Percentiles rank a stretch among this genome's conserved stretches.
These are phyloP conservation scores for Apantesis nais DNA, from an alignment of 2,888 invertebrate species.

Conservation along the genomic window DNA sequence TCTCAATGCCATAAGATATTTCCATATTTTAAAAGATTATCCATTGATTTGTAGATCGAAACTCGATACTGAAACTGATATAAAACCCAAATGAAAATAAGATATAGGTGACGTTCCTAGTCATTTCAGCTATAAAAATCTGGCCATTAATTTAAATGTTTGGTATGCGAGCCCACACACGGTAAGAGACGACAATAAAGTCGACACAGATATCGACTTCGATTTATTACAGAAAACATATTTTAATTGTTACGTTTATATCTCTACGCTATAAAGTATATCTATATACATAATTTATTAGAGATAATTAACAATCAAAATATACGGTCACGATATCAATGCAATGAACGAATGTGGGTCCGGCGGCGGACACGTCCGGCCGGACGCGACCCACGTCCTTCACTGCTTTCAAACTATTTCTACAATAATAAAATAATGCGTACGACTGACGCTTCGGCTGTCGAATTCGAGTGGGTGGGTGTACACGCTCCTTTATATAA, in stretches of 20 bases:
- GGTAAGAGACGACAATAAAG: slow-evolving; percentile 42
- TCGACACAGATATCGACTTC: slow-evolving; percentile 43
- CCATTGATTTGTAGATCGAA: slow-evolving; percentile 20
- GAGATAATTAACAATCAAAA: slow-evolving; percentile 62
- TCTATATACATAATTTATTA: slow-evolving; percentile 39
- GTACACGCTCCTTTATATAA: slow-evolving; percentile 57
- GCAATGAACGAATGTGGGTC: slow-evolving; percentile 62
- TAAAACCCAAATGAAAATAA: slow-evolving; percentile 31
- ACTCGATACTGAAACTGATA: slow-evolving; percentile 26
- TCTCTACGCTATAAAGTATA: slow-evolving; percentile 36
- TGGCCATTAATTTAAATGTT: slow-evolving; percentile 32
- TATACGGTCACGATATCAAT: slow-evolving; percentile 58
- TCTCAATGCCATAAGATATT: slow-evolving; percentile 1
- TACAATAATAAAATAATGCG: slow-evolving; percentile 59
- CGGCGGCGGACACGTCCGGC: slow-evolving; percentile 72
- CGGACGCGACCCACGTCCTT: slow-evolving; percentile 73
- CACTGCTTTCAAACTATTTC: slow-evolving; percentile 60
- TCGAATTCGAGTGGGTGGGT: slow-evolving; percentile 52
- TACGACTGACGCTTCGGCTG: slow-evolving; percentile 47
- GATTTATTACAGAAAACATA: slow-evolving; percentile 50
- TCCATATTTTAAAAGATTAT: slow-evolving; percentile 16
- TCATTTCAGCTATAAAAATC: slow-evolving; percentile 33
- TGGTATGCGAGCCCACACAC: slow-evolving; percentile 44
- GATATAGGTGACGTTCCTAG: slow-evolving; percentile 27
- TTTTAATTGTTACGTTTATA: slow-evolving; percentile 49